phyloP scores from a whole-genome alignment of 2,797 vertebrate genomes.

The Helarctos malayanus region DNA sequence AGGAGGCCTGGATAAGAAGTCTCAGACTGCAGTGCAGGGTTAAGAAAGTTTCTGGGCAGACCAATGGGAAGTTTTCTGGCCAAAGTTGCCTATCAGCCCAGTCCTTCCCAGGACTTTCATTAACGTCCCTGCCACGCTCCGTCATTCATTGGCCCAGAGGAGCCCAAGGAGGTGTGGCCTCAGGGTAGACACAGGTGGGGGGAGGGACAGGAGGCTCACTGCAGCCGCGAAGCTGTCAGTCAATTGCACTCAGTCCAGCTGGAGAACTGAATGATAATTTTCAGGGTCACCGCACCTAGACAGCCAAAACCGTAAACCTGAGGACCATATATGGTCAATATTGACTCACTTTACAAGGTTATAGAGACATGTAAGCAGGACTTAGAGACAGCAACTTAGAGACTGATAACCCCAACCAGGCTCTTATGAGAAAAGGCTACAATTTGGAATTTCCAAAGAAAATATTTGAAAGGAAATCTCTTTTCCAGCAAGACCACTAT shows the following conservation, averaged over 20 bases:
- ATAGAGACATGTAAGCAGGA: background rate
- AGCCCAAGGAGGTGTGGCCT: background rate
- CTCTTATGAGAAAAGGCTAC: background rate
- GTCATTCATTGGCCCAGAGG: background rate
- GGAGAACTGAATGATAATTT: background rate
- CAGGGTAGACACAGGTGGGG: background rate
- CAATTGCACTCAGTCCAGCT: background rate
- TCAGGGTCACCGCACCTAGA: background rate
- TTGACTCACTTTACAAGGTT: background rate
- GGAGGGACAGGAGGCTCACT: background rate
- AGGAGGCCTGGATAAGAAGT: background rate
- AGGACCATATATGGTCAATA: background rate
- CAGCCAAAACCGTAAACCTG: background rate
- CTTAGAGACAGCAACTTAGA: background rate
- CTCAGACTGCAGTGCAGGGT: background rate
- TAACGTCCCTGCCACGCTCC: background rate
- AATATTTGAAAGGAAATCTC: background rate
- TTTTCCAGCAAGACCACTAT: background rate
- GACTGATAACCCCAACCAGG: background rate
- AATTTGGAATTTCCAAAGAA: background rate
- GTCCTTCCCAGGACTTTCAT: background rate
- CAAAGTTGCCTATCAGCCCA: background rate
- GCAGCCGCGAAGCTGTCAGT: background rate
- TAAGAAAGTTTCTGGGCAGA: background rate
- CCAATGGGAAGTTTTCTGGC: background rate